phyloP scores from a whole-genome alignment of 2,888 invertebrate species.

The Macrophya annulata region DNA sequence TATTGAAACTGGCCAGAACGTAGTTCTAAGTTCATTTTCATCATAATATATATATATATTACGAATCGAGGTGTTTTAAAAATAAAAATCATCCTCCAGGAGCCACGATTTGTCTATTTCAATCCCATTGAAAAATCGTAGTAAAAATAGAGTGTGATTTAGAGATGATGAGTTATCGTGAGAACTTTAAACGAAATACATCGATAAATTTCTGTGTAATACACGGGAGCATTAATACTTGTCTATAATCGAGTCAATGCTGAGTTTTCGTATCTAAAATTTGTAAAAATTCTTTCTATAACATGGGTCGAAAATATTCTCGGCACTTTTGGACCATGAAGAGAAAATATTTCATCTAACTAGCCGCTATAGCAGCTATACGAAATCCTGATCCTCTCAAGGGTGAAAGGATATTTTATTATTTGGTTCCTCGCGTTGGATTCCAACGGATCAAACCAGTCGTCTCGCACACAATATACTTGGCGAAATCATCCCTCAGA shows the following conservation, averaged over 20 bases:
- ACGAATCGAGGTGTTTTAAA: no score
- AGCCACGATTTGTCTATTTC: neutral
- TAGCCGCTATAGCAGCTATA: neutral
- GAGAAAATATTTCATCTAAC: constrained; percentile 18
- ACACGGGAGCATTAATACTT: neutral
- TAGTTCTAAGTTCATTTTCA: no score
- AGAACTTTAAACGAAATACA: neutral
- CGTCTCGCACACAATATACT: neutral
- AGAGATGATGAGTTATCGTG: no score
- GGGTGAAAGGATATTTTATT: constrained; percentile 39
- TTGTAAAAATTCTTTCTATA: neutral
- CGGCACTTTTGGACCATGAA: neutral
- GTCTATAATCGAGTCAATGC: neutral
- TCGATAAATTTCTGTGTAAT: neutral
- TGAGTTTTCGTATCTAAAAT: neutral
- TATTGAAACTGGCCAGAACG: no score
- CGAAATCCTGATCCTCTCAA: constrained; percentile 17
- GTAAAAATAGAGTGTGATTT: no score
- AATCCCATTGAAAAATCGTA: neutral
- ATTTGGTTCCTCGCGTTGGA: constrained; percentile 11
- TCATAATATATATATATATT: no score
- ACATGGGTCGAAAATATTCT: neutral
- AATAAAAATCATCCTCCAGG: no score
- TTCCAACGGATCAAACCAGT: constrained; percentile 17
- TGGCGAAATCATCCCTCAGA: constrained; percentile 33